Evolutionary conservation across 1,140 invertebrate genomes (phyloP), one percentile per base, ranked within the genome.

Genomic region (Brachionus rotundiformis): DNA sequence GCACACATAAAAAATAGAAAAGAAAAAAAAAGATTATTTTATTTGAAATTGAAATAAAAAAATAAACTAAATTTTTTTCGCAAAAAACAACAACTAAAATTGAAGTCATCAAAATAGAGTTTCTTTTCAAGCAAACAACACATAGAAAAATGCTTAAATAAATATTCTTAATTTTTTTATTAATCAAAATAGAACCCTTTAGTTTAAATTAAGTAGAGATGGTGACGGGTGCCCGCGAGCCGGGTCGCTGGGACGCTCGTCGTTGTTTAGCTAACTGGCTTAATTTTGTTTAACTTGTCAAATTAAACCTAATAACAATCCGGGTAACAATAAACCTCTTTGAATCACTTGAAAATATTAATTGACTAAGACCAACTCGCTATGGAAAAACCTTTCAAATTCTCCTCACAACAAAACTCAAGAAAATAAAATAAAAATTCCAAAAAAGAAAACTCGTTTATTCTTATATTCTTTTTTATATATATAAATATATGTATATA

Each of bases 161-260:
- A 68, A 68, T 68, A 68, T 33, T 63, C 25, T 63, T 63, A 29
- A 29, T 63, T 68, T 29, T 63, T 36, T 16, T 68, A 36, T 68
- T 68, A 68, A 68, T 68, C 33, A 68, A 68, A 68, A 68, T 68
- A 68, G 63, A 68, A 68, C 63, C 63, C 63, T 68, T 36, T 68
- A 36, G 63, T 36, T 68, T 4, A 23, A 54, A 16, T 19, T 7
- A 23, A 13, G n/a, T 10, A 41, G 39, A 41, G 39, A 54, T n/a
- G 8, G 47, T 54, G 47, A 10, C 36, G 36, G 7, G 36, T 39
- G 36, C 7, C 36, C 7, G 36, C 13, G 36, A 39, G 36, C 5
- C 36, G n/a, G n/a, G n/a, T n/a, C n/a, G n/a, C n/a, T n/a, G n/a
- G n/a, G n/a, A n/a, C n/a, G n/a, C n/a, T n/a, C n/a, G n/a, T n/a